A percentile compares a stretch with the other conserved stretches of the same genome.
These are phyloP conservation scores for Brachystomella parvula DNA, from an alignment of 1,140 invertebrate species.

Conservation along the genomic window DNA sequence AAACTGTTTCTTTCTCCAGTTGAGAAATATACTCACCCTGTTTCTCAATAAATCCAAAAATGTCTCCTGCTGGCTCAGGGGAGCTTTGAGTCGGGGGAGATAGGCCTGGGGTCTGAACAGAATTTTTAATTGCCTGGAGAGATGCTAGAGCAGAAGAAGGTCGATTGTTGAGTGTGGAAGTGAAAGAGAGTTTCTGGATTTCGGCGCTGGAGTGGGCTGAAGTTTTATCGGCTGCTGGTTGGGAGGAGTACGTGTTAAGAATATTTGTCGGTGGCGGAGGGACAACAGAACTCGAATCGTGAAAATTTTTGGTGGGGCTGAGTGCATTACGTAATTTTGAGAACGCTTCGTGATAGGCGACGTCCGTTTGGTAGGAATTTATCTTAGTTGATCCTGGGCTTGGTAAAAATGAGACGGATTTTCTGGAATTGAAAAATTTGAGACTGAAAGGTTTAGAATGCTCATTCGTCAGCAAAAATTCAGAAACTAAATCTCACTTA, in stretches of 20 bases:
- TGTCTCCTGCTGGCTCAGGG: conserved; percentile 44
- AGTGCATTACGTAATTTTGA: conserved; percentile 52
- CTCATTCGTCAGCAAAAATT: no score
- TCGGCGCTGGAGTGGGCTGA: neutral
- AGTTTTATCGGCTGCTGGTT: neutral
- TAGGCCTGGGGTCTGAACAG: neutral
- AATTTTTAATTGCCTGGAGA: conserved; percentile 3
- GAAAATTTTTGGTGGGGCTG: conserved; percentile 20
- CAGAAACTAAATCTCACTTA: no score
- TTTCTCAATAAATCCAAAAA: conserved; percentile 65
- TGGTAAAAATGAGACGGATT: conserved; percentile 39
- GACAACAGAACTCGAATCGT: conserved; percentile 16
- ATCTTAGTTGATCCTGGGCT: conserved; percentile 46
- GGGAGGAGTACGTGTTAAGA: neutral
- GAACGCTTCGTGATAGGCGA: conserved; percentile 71
- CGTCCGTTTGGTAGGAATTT: conserved; percentile 58
- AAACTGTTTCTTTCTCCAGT: conserved; percentile 68
- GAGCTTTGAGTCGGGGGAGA: neutral
- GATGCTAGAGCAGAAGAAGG: neutral
- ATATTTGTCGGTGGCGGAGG: conserved; percentile 5
- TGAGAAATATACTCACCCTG: conserved; percentile 78
- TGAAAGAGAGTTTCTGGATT: neutral
- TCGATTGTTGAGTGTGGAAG: neutral
- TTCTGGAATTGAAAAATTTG: neutral
- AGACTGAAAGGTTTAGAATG: no score